Conservation (phyloP, 1,140 invertebrate genomes). For the Octopus bimaculoides region DNA sequence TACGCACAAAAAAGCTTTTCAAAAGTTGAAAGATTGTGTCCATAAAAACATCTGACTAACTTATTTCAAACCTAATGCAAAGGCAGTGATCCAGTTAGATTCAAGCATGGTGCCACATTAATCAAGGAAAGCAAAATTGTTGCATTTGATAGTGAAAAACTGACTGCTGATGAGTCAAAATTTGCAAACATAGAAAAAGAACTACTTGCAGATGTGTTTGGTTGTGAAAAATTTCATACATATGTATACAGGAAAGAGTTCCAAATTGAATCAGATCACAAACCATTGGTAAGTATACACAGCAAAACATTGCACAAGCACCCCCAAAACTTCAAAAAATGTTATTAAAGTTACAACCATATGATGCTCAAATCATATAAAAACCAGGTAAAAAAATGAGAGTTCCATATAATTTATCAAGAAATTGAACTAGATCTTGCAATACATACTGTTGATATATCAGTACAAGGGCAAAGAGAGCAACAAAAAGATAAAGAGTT, state of each 20-base stretch:
- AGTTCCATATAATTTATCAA: too few relatives aligned
- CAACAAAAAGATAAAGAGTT: not conserved
- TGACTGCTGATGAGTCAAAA: conserved; percentile 54
- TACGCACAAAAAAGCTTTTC: conserved; percentile 13
- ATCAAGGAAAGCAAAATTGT: conserved; percentile 57
- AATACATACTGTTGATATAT: not conserved
- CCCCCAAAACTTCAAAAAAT: not conserved
- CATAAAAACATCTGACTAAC: conserved; percentile 16
- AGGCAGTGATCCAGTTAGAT: conserved; percentile 21
- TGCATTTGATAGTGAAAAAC: conserved; percentile 54
- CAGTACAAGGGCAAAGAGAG: not conserved
- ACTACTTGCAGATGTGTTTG: conserved; percentile 60
- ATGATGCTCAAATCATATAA: not conserved
- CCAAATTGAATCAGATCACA: not conserved
- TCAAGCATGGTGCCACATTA: conserved; percentile 45
- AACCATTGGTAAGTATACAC: not conserved
- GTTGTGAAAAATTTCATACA: conserved; percentile 59
- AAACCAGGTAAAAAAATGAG: too few relatives aligned
- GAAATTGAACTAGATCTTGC: not conserved
- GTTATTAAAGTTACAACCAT: not conserved
- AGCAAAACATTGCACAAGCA: not conserved
- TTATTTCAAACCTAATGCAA: conserved; percentile 19
- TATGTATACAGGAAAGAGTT: conserved; percentile 46
- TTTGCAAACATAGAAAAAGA: conserved; percentile 60
- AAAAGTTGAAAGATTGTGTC: conserved; percentile 19